Percentiles rank a stretch among this genome's conserved stretches.
Evolutionary conservation across 2,888 invertebrate genomes (phyloP).

Genomic region (Chalcosyrphus nemorum): DNA sequence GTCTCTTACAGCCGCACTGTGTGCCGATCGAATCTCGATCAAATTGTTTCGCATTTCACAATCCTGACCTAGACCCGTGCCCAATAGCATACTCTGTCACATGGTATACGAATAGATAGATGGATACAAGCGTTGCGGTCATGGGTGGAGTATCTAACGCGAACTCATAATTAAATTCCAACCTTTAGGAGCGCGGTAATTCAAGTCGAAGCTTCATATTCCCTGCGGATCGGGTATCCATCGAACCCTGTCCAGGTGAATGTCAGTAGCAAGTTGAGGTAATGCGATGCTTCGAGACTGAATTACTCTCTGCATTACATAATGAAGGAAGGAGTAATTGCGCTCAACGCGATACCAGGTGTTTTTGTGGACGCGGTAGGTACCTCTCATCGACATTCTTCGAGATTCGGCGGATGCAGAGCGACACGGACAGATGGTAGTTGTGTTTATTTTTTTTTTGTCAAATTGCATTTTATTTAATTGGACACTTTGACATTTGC

Average conservation of each 20-base stretch:
- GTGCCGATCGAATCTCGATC: conserved; percentile 65
- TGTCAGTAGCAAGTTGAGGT: conserved; percentile 67
- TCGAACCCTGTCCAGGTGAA: conserved; percentile 34
- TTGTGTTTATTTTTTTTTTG: conserved; percentile 55
- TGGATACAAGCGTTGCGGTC: conserved; percentile 53
- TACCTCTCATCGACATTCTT: not conserved
- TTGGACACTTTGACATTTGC: conserved; percentile 72
- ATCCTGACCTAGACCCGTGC: conserved; percentile 69
- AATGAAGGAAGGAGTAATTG: conserved; percentile 55
- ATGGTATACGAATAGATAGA: conserved; percentile 55
- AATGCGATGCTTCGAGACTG: conserved; percentile 56
- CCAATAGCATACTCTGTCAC: conserved; percentile 46
- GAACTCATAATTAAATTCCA: conserved; percentile 69
- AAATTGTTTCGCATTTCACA: conserved; percentile 67
- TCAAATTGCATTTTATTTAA: conserved; percentile 71
- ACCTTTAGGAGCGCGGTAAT: conserved; percentile 42
- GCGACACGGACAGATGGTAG: conserved; percentile 15
- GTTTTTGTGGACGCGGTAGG: conserved; percentile 35
- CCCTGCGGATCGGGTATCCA: conserved; percentile 44
- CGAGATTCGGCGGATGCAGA: not conserved
- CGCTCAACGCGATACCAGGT: conserved; percentile 38
- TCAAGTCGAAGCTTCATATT: conserved; percentile 32
- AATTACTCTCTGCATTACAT: conserved; percentile 62
- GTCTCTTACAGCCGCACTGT: conserved; percentile 7
- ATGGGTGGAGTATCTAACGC: conserved; percentile 47